Evolutionary conservation across 2,113 vertebrate species (phyloP).

Genomic region (Passer montanus): DNA sequence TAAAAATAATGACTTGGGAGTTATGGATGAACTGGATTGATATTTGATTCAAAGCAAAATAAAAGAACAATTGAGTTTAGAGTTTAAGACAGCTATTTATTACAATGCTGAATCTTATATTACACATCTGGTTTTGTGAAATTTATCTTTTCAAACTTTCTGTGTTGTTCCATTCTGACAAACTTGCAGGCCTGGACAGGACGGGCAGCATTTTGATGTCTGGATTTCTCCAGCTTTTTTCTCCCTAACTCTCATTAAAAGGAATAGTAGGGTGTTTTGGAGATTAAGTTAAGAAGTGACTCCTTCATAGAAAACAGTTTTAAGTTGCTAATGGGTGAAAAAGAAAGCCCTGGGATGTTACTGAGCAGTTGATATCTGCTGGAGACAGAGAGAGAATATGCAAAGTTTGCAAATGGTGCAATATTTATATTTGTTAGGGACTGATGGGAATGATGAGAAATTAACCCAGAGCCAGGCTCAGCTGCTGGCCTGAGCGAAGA

Average conservation of each 20-base stretch:
- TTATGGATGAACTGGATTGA: background rate
- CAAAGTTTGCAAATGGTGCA: background rate
- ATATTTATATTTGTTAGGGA: background rate
- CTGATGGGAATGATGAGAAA: background rate
- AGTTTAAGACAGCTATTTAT: background rate
- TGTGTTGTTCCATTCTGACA: background rate
- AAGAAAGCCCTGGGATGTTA: background rate
- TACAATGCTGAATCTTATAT: background rate
- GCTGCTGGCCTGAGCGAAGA: background rate
- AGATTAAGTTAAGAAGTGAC: background rate
- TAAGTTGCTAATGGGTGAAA: background rate
- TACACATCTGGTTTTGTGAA: background rate
- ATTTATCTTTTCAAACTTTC: background rate
- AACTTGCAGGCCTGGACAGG: background rate
- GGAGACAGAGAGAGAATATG: too few species aligned
- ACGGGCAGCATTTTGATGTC: background rate
- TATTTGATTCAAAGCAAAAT: background rate
- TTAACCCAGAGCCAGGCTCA: background rate
- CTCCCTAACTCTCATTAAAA: background rate
- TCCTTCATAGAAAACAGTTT: background rate
- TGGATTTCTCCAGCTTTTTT: background rate
- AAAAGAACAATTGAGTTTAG: background rate
- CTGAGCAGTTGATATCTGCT: background rate
- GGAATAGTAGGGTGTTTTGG: background rate
- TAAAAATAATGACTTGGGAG: background rate